Evolutionary conservation across 2,113 vertebrate species (phyloP).

Genomic region (Misgurnus anguillicaudatus): DNA sequence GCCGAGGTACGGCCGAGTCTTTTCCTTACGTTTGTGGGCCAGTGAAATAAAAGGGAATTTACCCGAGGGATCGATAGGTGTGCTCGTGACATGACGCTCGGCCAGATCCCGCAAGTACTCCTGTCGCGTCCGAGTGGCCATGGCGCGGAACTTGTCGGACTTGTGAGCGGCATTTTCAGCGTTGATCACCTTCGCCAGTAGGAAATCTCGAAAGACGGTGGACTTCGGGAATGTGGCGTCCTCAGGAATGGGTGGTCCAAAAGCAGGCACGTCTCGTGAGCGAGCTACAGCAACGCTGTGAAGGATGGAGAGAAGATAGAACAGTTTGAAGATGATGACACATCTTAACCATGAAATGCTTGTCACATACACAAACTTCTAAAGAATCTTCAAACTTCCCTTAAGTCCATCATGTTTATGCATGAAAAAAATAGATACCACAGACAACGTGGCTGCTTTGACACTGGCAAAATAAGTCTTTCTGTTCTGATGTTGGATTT

Average conservation of each 20-base stretch:
- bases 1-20: constrained; percentile 85
- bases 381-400: constrained; percentile 24
- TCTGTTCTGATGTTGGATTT: no score
- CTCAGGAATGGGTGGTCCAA: constrained; percentile 95
- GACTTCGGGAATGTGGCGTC: constrained; percentile 96
- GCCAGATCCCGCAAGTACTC: constrained; percentile 97
- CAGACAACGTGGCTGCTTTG: not conserved
- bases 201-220: constrained; percentile 97
- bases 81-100: constrained; percentile 97
- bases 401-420: constrained; percentile 40
- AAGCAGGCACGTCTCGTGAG: constrained; percentile 95
- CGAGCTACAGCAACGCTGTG: constrained; percentile 92
- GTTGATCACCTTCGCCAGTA: constrained; percentile 96
- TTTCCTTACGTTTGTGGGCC: constrained; percentile 97
- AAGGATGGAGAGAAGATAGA: constrained; percentile 25
- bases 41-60: constrained; percentile 98
- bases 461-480: not conserved
- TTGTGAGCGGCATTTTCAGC: constrained; percentile 98
- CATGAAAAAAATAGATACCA: constrained; percentile 11
- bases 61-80: constrained; percentile 94
- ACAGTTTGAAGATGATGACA: constrained; percentile 24
- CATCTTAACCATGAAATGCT: not conserved
- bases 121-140: constrained; percentile 96
- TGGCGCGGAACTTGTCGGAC: constrained; percentile 95
- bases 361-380: constrained; percentile 12